Percentiles rank a stretch among this genome's conserved stretches.
Conservation (phyloP, 92 coral and sea anemone genomes). For the Palythoa caribaeorum region DNA sequence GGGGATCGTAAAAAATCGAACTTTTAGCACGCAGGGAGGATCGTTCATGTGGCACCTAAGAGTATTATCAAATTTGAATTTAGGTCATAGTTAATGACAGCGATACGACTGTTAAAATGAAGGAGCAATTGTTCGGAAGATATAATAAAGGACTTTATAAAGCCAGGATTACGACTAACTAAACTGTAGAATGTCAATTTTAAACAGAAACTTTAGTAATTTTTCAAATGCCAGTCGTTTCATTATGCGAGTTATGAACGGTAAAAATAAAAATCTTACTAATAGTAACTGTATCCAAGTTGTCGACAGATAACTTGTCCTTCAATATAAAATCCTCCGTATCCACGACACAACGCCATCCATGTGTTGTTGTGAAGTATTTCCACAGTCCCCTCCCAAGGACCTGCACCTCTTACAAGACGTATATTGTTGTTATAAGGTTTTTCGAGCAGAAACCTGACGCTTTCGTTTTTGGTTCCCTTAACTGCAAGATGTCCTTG, state of each 20-base stretch:
- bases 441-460: constrained; percentile 27
- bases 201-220: neutral
- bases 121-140: no score
- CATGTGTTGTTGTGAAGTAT: constrained; percentile 56
- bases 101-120: no score
- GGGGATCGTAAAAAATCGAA: no score
- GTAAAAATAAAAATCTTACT: neutral
- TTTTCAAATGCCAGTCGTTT: neutral
- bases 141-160: no score
- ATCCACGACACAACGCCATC: constrained; percentile 54
- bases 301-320: constrained; percentile 64
- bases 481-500: constrained; percentile 63
- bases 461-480: constrained; percentile 55
- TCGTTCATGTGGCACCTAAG: no score
- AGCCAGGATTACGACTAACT: no score
- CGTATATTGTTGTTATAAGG: constrained; percentile 33
- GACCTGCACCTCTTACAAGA: constrained; percentile 62
- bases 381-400: constrained; percentile 74
- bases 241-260: neutral
- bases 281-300: constrained; percentile 31
- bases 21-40: no score
- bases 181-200: no score
- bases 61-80: no score
- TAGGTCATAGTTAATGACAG: no score
- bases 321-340: constrained; percentile 41